Base-by-base conservation (phyloP, 1,140 invertebrate species). In the Brachystomella parvula region DNA sequence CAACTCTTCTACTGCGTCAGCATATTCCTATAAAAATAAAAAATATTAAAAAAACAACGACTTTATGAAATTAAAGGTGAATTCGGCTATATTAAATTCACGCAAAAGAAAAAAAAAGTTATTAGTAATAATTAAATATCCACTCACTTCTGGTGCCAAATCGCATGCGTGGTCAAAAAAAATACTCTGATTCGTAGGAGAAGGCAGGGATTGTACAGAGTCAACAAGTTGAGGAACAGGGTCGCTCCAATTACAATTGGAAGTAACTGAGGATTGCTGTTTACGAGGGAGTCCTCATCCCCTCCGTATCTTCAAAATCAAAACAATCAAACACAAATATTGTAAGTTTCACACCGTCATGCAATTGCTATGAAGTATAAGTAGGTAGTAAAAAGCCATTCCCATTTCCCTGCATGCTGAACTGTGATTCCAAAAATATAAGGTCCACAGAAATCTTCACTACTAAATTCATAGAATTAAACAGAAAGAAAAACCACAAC, bases 71-170 rank as follows among this genome's bases (percentile, higher is more conserved):
- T n/a, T n/a, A n/a, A n/a, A n/a, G n/a, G n/a, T 29, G 3, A 29
- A 3, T 15, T 44, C 19, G 30, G n/a, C n/a, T n/a, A n/a, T n/a
- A n/a, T n/a, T n/a, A n/a, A n/a, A n/a, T n/a, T n/a, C n/a, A n/a
- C n/a, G n/a, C n/a, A n/a, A n/a, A n/a, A n/a, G n/a, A n/a, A n/a
- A n/a, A n/a, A n/a, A n/a, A n/a, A n/a, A n/a, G n/a, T n/a, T n/a
- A n/a, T n/a, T n/a, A n/a, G n/a, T n/a, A n/a, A n/a, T n/a, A n/a
- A n/a, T n/a, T n/a, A n/a, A n/a, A n/a, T n/a, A n/a, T n/a, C n/a
- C n/a, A 72, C 71, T 72, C 71, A 72, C 71, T 64, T 72, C 67
- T 65, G 62, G 66, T 69, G 65, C 70, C 59, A 67, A 67, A 57
- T 72, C 71, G 68, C 71, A 63, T 61, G 68, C 63, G 26, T 60